Evolutionary conservation across 1,140 invertebrate species (phyloP), one percentile per base, ranked within the genome.

Genomic region (Aphelenchoides besseyi): DNA sequence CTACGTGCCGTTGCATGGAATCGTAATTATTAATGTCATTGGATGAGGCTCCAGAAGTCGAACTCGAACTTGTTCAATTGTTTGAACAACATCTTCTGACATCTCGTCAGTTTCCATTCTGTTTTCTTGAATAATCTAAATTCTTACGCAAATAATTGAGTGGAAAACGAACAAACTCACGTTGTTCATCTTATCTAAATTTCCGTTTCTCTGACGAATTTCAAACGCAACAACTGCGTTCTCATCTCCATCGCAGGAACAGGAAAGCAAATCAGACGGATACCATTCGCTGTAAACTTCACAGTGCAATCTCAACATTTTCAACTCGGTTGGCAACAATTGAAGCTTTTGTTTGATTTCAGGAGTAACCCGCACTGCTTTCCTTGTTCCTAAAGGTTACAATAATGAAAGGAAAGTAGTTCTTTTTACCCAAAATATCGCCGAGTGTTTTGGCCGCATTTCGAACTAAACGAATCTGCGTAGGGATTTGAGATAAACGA

Each of bases 281-380:
- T 41, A n/a, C 37, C 5, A 59, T 59, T 59, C 55, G 18, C 23
- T 59, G 32, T 33, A 59, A 59, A 59, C 55, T 8, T 18, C 26
- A 23, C 55, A 33, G 23, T 59, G 12, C 26, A 28, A 59, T 5
- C 12, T 5, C 5, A 33, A 18, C 5, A 59, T 5, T 33, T 33
- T 28, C 55, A 33, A 33, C 18, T 41, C 37, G 5, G 5, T 41
- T 8, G 37, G 37, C 37, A 41, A n/a, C 26, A 59, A 59, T 59
- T 59, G 55, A 33, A 12, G 41, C 41, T 16, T 23, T 5, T 23
- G 55, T 18, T 59, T 5, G 55, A 5, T 59, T 5, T 59, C 55
- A 8, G 55, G 55, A 28, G 55, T 28, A 8, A 18, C n/a, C n/a
- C n/a, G n/a, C n/a, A n/a, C n/a, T n/a, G n/a, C n/a, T 59, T 59